Evolutionary conservation across 2,797 vertebrate species (phyloP), one percentile per base, ranked within the genome.

Genomic region (Microcaecilia unicolor): DNA sequence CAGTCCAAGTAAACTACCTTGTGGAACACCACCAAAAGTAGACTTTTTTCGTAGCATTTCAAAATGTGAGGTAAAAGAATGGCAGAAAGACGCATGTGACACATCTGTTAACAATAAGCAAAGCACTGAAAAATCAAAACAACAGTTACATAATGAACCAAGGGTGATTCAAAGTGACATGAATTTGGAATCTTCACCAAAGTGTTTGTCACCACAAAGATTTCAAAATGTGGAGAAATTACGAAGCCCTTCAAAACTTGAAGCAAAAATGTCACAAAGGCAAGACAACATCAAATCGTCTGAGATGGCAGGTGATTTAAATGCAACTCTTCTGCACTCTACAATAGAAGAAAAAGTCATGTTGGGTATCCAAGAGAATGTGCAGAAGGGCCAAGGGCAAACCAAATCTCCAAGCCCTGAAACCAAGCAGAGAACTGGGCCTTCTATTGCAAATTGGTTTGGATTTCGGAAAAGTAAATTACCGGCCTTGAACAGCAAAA

Each of bases 321-420:
- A 31, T 46, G 55, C 64, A 3, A 22, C 53, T 39, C 46, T 55
- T 28, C 56, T 76, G 15, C 47, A 59, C 15, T 83, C 85, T 48
- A 87, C 87, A 15, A 96, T 96, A 8, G 91, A 95, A 64, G 91
- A 93, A 63, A 93, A 91, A 67, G 91, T 96, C 67, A 96, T 96
- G 92, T 74, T 93, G 68, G 89, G 92, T 43, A 96, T 96, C 31
- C 83, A 93, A 45, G 80, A 93, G 52, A 96, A 96, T 9, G 28
- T 91, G 50, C 89, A 93, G 34, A 93, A 88, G 63, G 85, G 81
- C 60, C 91, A 93, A 56, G 85, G 77, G 10, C 89, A 87, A 62
- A 78, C 70, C 46, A 91, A 85, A 55, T 63, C 80, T 4, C 72
- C 74, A 2, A 66, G 72, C 22, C 59, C 17, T 0, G 91, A 92